phyloP scores from a whole-genome alignment of 2,797 vertebrate genomes.

The Liparis tanakae region DNA sequence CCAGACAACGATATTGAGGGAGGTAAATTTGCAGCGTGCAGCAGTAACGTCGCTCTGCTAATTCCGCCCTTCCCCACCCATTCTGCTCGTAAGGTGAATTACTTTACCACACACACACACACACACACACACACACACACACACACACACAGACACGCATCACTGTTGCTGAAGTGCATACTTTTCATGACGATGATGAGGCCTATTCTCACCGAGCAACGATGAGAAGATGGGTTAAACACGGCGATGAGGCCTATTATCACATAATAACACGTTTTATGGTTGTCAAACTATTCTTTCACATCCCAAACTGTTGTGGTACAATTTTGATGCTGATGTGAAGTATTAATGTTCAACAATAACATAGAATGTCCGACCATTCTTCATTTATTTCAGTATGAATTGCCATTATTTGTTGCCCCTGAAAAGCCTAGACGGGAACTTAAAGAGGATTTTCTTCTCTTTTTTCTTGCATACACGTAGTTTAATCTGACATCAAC shows the following conservation, averaged over 20 bases:
- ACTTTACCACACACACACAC: too few species aligned
- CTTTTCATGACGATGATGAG: slow-evolving; percentile 28
- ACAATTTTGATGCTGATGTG: slow-evolving; percentile 11
- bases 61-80: slow-evolving; percentile 58
- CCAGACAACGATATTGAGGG: slow-evolving; percentile 72
- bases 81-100: slow-evolving; percentile 41
- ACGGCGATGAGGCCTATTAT: slow-evolving; percentile 11
- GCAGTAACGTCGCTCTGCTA: slow-evolving; percentile 67
- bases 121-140: slow-evolving; percentile 19
- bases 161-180: slow-evolving; percentile 48
- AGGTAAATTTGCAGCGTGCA: slow-evolving; percentile 66
- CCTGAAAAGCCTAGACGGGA: background rate
- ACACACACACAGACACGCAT: background rate
- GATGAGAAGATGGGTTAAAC: background rate
- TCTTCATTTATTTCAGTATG: background rate
- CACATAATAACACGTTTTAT: slow-evolving; percentile 31
- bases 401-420: background rate
- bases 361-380: background rate
- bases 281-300: slow-evolving; percentile 34
- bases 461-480: background rate
- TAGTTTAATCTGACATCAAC: slow-evolving; percentile 12
- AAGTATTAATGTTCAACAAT: background rate
- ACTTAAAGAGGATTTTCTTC: background rate
- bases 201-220: slow-evolving; percentile 16
- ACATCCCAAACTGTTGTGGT: slow-evolving; percentile 36